These are phyloP conservation scores for Tenthredo scrophulariae DNA, from an alignment of 2,888 invertebrate genomes.

Conservation along the genomic window DNA sequence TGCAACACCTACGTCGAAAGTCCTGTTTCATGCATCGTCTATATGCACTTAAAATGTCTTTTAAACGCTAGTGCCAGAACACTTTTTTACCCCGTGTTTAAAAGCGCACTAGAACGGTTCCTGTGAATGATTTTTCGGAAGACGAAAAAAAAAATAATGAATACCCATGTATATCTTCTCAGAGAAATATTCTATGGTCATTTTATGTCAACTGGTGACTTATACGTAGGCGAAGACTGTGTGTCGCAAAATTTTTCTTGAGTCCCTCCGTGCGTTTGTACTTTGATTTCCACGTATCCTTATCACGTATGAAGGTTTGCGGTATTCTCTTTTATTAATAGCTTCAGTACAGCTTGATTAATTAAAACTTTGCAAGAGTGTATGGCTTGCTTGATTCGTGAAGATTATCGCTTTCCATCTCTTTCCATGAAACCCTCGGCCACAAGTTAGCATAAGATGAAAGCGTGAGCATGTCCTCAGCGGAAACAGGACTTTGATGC, in stretches of 20 bases:
- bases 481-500: neutral
- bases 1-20: too few species aligned
- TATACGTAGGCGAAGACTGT: neutral
- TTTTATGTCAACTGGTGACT: neutral
- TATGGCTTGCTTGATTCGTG: neutral
- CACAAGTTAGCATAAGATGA: neutral
- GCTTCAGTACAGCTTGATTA: neutral
- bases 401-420: neutral
- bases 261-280: neutral
- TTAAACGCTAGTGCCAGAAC: too few species aligned
- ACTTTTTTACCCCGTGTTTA: too few species aligned
- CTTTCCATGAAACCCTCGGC: neutral
- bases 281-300: neutral
- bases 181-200: neutral
- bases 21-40: too few species aligned
- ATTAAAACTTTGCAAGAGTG: neutral
- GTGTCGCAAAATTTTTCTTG: neutral
- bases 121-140: too few species aligned
- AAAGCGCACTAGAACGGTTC: too few species aligned
- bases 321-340: neutral
- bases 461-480: neutral
- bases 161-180: neutral
- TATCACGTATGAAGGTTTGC: neutral
- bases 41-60: too few species aligned
- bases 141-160: too few species aligned